Percentiles rank a stretch among this genome's conserved stretches.
These are phyloP conservation scores for Pachypanchax playfairii DNA, from an alignment of 2,113 vertebrate genomes.

Conservation along the genomic window DNA sequence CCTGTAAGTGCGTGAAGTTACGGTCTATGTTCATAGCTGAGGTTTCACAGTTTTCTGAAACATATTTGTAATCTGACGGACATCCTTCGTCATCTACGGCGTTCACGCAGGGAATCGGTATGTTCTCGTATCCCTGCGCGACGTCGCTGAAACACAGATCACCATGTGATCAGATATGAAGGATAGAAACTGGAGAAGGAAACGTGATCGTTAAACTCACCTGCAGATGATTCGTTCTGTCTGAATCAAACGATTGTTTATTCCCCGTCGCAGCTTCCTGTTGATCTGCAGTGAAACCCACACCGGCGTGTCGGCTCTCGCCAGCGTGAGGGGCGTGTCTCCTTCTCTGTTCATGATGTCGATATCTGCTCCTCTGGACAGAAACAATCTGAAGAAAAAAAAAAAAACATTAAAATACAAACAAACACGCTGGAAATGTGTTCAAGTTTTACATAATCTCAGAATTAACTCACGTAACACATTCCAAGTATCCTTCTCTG, in stretches of 20 bases:
- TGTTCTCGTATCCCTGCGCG: constrained; percentile 90
- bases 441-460: too few species aligned
- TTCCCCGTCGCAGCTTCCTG: constrained; percentile 87
- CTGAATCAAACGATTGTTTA: constrained; percentile 85
- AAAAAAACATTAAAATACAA: not conserved
- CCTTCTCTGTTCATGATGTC: constrained; percentile 90
- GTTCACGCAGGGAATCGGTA: constrained; percentile 91
- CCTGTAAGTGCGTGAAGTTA: constrained; percentile 93
- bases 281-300: constrained; percentile 93
- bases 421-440: too few species aligned
- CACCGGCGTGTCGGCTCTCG: constrained; percentile 84
- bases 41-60: constrained; percentile 92
- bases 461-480: constrained; percentile 84
- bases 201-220: constrained; percentile 54
- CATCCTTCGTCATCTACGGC: constrained; percentile 88
- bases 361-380: constrained; percentile 89
- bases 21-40: constrained; percentile 95
- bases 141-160: constrained; percentile 79
- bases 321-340: constrained; percentile 86
- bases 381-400: constrained; percentile 81
- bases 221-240: constrained; percentile 91
- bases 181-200: not conserved
- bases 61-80: constrained; percentile 91
- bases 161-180: not conserved
- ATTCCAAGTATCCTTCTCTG: constrained; percentile 87